Evolutionary conservation across 2,797 vertebrate species (phyloP), one percentile per base, ranked within the genome.

Genomic region (Neopelma chrysocephalum): DNA sequence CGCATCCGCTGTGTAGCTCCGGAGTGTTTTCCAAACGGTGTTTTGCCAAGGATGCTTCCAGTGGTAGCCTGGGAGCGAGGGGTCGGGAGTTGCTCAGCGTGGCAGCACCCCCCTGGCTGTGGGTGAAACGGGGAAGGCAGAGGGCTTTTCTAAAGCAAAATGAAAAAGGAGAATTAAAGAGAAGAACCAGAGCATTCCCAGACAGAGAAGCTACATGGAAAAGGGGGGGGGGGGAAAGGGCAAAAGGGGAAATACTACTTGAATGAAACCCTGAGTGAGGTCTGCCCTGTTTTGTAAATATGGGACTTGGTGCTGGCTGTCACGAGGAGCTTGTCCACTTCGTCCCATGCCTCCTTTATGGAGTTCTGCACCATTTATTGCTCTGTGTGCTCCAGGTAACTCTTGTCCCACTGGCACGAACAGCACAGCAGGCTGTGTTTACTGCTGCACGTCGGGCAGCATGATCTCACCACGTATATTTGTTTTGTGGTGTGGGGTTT

Each of bases 401-500:
- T 16, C 45, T 21, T 3, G 1, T 14, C 6, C 27, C 5, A 0
- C 38, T 31, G 7, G 10, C 54, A 32, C 4, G 14, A 42, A 5
- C 1, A 3, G 40, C 1, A 1, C 26, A 12, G 68, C 62, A 20
- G 60, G 19, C 17, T 2, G 0, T 5, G 25, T 23, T 53, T 20
- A 1, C 10, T 60, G 72, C 68, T 34, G 48, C 3, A 1, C 2
- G 0, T 10, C 8, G 1, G 6, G 8, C 15, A 32, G 32, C 2
- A 0, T 1, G 21, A 10, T 13, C 27, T 72, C 27, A 1, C 17
- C 0, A 0, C 1, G 12, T 16, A 3, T 4, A 1, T 45, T 45
- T 34, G n/a, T 6, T 23, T 3, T 11, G 29, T 18, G 43, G 21
- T 3, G 15, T 3, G 9, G 9, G 47, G 23, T 26, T 7, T 7